phyloP scores from a whole-genome alignment of 2,113 vertebrate genomes.

The Alligator mississippiensis region DNA sequence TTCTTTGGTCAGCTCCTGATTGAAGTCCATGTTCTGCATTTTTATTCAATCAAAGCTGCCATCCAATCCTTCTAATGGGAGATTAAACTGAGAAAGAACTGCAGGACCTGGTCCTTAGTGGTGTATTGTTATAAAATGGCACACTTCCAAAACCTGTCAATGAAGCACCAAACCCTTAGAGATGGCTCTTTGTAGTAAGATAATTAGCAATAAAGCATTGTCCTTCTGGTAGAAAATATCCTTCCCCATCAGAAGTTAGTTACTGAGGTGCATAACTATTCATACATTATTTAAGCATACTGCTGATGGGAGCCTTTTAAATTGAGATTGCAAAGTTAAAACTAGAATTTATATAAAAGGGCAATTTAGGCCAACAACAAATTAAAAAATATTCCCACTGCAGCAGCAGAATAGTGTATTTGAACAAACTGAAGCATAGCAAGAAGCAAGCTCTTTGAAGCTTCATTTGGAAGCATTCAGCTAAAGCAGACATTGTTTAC shows the following conservation, averaged over 20 bases:
- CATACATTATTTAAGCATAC: neutral
- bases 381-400: neutral
- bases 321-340: neutral
- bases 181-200: neutral
- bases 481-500: neutral
- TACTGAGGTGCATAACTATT: neutral
- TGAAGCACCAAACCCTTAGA: rapidly evolving
- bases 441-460: neutral
- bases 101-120: neutral
- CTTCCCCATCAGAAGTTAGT: neutral
- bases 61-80: neutral
- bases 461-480: neutral
- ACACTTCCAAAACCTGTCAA: neutral
- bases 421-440: neutral
- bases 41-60: neutral
- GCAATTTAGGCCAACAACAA: neutral
- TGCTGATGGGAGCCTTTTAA: neutral
- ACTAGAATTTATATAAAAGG: neutral
- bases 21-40: neutral
- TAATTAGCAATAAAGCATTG: neutral
- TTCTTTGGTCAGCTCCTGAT: neutral
- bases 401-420: neutral
- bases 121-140: neutral
- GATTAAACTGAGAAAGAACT: neutral
- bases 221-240: neutral